Conservation (phyloP, 2,888 invertebrate species). For the Hemithea aestivaria region DNA sequence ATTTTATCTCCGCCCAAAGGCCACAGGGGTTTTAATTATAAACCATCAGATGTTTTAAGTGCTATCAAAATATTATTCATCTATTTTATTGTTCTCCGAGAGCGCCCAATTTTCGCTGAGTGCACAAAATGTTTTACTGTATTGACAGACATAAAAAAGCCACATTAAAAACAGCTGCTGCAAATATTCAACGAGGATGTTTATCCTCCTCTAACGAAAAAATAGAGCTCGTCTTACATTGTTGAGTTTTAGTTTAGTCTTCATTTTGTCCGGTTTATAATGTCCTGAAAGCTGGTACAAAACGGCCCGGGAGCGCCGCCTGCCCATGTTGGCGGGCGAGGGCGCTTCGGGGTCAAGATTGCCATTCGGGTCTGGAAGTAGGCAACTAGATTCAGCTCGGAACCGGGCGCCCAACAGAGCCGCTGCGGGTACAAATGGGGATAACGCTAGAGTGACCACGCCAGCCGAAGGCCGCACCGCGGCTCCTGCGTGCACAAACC, state of each 20-base stretch:
- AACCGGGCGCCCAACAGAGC: conserved; percentile 88
- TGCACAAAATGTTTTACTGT: not conserved
- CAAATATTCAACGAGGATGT: no score
- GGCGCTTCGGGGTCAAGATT: conserved; percentile 89
- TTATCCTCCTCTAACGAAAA: no score
- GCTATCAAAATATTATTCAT: conserved; percentile 2
- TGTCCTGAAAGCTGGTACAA: conserved; percentile 98
- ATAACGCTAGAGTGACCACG: conserved; percentile 81
- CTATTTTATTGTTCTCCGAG: conserved; percentile 16
- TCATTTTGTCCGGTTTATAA: conserved; percentile 95
- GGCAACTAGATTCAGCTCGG: conserved; percentile 88
- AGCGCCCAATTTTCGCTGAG: conserved; percentile 2
- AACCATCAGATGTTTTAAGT: no score
- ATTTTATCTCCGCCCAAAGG: no score
- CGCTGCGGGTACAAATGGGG: conserved; percentile 84
- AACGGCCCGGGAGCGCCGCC: conserved; percentile 95
- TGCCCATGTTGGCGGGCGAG: conserved; percentile 92
- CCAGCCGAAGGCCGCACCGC: conserved; percentile 80
- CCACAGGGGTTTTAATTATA: no score
- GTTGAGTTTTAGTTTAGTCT: conserved; percentile 95
- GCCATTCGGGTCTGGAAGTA: conserved; percentile 90
- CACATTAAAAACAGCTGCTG: no score
- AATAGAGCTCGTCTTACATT: conserved; percentile 84
- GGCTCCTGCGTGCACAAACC: conserved; percentile 77
- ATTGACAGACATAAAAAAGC: no score